Evolutionary conservation across 2,888 invertebrate species (phyloP), one percentile per base, ranked within the genome.

Genomic region (Drosophila lacicola): DNA sequence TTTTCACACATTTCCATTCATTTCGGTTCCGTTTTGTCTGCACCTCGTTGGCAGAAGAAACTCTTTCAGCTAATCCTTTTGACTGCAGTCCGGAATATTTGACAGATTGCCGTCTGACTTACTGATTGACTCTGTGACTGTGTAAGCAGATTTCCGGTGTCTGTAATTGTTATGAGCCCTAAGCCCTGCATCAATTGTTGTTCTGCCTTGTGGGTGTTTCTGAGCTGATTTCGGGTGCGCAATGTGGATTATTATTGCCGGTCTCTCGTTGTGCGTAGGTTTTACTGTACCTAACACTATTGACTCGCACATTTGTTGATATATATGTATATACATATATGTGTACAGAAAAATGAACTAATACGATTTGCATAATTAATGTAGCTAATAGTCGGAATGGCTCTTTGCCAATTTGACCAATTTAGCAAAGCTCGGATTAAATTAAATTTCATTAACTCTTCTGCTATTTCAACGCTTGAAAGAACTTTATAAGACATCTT

Each of bases 81-180:
- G 82, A 88, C 88, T 82, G 80, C 70, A 66, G 57, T 37, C 41
- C 17, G 54, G 39, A 11, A 58, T 66, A 62, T 57, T 77, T 84
- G 82, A 85, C 87, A 79, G 82, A 88, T 82, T 83, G 90, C 77
- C 81, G 74, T 78, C 74, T 68, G 63, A 75, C 77, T 78, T 64
- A 51, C 74, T 66, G 63, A 49, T 42, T n/a, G 54, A 76, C 79
- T 61, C 49, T 45, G 53, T 77, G 78, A 60, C 45, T 61, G 34
- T 54, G 34, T 72, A 83, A 81, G 86, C 82, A 88, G 88, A 88
- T 86, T 88, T 86, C 85, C 85, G 85, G 85, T 86, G 64, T 65
- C 60, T 64, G 66, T 75, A 74, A 73, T 78, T 78, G 76, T 78
- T 77, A 73, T 85, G 77, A 76, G 70, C 62, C 51, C 71, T 74